Base-by-base conservation (phyloP, 1,140 invertebrate species). In the Drosophila malerkotliana region DNA sequence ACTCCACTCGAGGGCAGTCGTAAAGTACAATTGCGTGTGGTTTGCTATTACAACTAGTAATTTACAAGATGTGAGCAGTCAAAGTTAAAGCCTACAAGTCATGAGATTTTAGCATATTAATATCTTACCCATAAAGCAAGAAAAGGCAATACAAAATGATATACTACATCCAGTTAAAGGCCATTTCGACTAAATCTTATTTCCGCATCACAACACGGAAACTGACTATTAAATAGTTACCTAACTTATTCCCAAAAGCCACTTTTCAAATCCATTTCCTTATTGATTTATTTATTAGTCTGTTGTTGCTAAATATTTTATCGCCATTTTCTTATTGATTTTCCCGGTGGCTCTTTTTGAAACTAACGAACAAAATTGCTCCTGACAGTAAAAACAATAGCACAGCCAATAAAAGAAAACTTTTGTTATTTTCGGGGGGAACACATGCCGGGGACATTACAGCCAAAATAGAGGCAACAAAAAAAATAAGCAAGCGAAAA, bases 281-380 rank as follows among this genome's bases (percentile, higher is more conserved):
- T 66, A 54, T 77, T 77, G 60, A 71, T 74, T 84, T 85, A 77
- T 85, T 85, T 81, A 85, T 85, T 85, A 34, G 18, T 34, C 32
- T 57, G 47, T 47, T 44, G 64, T 55, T 53, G 62, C 62, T 54
- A 53, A 84, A 77, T 76, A 84, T 67, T 85, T 85, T 59, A 80
- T 80, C 52, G 54, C 73, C 32, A 15, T 63, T 56, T 9, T 39
- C 34, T 59, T 77, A 75, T 81, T 81, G 78, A 66, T 77, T 81
- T 77, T 52, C 32, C n/a, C 52, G 45, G 14, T 10, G 53, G 15
- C 68, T 66, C 34, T 61, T 81, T 61, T 55, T 10, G 45, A 30
- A 66, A 79, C 54, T 58, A 57, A 32, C 21, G 51, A 56, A 54
- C 32, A 47, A 14, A 44, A 18, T 12, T 44, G 14, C 3, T 37